Evolutionary conservation across 2,888 invertebrate genomes (phyloP).

Genomic region (Coenonympha arcania): DNA sequence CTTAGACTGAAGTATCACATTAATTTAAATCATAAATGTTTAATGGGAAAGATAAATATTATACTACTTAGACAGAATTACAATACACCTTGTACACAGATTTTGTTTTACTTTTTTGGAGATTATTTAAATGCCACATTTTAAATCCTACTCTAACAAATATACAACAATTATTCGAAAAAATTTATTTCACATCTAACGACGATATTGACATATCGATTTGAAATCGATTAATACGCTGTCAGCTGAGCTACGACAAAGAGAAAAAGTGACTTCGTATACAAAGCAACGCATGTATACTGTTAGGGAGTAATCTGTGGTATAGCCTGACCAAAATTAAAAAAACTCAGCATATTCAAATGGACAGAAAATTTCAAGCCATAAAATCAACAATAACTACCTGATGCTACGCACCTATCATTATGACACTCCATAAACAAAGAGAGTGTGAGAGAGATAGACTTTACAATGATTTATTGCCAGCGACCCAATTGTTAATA

Average conservation of each 20-base stretch:
- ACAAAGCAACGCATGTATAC: too few relatives aligned
- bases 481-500: too few relatives aligned
- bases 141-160: constrained; percentile 25
- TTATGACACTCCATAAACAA: too few relatives aligned
- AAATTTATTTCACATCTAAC: constrained; percentile 21
- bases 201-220: constrained; percentile 19
- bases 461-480: too few relatives aligned
- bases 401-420: too few relatives aligned
- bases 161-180: constrained; percentile 29
- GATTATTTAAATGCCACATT: constrained; percentile 25
- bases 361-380: too few relatives aligned
- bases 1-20: constrained; percentile 66
- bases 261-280: not conserved
- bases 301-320: too few relatives aligned
- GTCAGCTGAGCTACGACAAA: not conserved
- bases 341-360: too few relatives aligned
- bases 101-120: constrained; percentile 3
- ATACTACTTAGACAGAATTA: constrained; percentile 38
- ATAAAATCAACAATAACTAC: too few relatives aligned
- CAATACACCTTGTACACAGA: constrained; percentile 10
- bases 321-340: too few relatives aligned
- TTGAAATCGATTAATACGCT: constrained; percentile 21
- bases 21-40: constrained; percentile 49
- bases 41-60: constrained; percentile 47
- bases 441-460: too few relatives aligned